Conservation (phyloP, 2,888 invertebrate genomes). For the Napeogenes sylphis region DNA sequence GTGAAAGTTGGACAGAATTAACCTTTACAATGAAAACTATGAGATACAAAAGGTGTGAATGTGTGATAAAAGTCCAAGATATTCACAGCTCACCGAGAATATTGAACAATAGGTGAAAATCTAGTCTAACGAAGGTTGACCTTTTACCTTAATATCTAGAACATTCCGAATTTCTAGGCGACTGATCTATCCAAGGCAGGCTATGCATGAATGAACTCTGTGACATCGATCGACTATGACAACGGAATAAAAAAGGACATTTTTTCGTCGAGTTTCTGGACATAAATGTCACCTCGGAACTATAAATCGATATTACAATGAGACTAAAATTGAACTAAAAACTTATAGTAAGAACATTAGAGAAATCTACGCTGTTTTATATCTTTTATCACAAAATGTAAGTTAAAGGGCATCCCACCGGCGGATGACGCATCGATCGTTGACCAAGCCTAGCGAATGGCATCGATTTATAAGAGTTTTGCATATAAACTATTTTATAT, state of each 20-base stretch:
- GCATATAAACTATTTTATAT: slow-evolving; percentile 42
- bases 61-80: slow-evolving; percentile 42
- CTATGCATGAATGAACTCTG: slow-evolving; percentile 65
- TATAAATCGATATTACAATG: not conserved
- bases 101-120: slow-evolving; percentile 67
- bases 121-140: slow-evolving; percentile 44
- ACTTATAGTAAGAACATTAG: not conserved
- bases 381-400: slow-evolving; percentile 37
- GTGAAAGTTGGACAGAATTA: slow-evolving; percentile 36
- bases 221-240: slow-evolving; percentile 67
- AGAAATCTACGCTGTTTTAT: slow-evolving; percentile 7
- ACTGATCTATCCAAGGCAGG: slow-evolving; percentile 46
- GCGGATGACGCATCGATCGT: slow-evolving; percentile 81
- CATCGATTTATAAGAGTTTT: slow-evolving; percentile 62
- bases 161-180: slow-evolving; percentile 41
- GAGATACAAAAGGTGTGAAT: slow-evolving; percentile 48
- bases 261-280: slow-evolving; percentile 23
- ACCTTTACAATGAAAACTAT: slow-evolving; percentile 52
- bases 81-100: slow-evolving; percentile 50
- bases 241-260: slow-evolving; percentile 30
- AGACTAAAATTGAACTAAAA: not conserved
- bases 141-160: slow-evolving; percentile 44
- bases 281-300: slow-evolving; percentile 18
- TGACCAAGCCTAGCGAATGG: slow-evolving; percentile 77
- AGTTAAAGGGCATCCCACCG: slow-evolving; percentile 76